A percentile compares a stretch with the other conserved stretches of the same genome.
Evolutionary conservation across 1,140 invertebrate genomes (phyloP).

Genomic region (Samia ricini): DNA sequence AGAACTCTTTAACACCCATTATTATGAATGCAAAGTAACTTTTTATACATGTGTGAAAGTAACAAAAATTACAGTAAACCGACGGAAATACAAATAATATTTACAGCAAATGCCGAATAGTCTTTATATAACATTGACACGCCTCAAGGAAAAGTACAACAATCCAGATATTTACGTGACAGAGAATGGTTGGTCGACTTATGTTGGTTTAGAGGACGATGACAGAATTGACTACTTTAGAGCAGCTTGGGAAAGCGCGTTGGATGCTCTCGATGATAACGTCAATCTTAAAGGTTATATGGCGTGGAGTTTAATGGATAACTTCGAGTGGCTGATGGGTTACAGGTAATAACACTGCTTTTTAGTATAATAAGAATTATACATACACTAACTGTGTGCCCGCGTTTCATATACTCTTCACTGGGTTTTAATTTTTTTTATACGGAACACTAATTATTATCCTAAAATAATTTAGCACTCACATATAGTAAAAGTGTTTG

Average conservation of each 20-base stretch:
- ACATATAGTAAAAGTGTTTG: too few species aligned
- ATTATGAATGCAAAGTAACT: too few species aligned
- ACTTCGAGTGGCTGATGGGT: constrained; percentile 77
- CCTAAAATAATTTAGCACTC: too few species aligned
- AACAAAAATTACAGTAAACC: background rate
- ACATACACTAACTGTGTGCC: too few species aligned
- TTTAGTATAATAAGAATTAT: too few species aligned
- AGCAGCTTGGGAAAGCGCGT: constrained; percentile 68
- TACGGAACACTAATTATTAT: too few species aligned
- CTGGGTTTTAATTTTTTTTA: too few species aligned
- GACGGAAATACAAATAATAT: background rate
- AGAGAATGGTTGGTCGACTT: constrained; percentile 20
- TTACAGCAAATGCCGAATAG: constrained; percentile 20
- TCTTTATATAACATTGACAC: constrained; percentile 9
- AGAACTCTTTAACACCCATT: too few species aligned
- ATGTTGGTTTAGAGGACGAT: constrained; percentile 13
- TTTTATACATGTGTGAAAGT: background rate
- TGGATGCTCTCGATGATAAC: constrained; percentile 85
- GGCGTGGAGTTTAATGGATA: constrained; percentile 25
- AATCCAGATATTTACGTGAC: constrained; percentile 13
- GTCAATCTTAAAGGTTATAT: constrained; percentile 77
- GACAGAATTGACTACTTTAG: constrained; percentile 18
- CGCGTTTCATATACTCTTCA: too few species aligned
- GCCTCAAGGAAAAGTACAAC: constrained; percentile 12
- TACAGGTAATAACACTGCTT: constrained; percentile 45